phyloP scores from a whole-genome alignment of 2,888 invertebrate species.

The Hoplodrina ambigua region DNA sequence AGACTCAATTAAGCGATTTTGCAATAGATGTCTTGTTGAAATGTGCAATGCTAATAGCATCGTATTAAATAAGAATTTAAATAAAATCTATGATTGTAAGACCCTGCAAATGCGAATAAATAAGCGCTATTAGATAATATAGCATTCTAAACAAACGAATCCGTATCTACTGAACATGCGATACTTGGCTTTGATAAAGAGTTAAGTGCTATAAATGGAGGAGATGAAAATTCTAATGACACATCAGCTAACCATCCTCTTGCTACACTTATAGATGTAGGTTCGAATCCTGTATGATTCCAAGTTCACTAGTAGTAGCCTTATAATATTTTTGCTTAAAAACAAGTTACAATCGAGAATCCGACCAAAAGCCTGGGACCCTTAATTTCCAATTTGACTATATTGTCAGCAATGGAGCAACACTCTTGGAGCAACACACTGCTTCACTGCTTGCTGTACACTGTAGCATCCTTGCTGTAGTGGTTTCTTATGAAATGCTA shows the following conservation, averaged over 20 bases:
- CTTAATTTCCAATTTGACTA: background rate
- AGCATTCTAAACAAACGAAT: background rate
- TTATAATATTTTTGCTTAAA: background rate
- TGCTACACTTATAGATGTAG: background rate
- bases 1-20: no score
- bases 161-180: background rate
- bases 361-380: no score
- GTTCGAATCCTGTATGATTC: constrained; percentile 1
- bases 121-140: background rate
- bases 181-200: no score
- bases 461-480: no score
- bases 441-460: no score
- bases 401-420: background rate
- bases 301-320: background rate
- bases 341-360: background rate
- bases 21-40: no score
- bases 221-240: no score
- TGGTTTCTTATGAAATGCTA: no score
- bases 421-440: background rate
- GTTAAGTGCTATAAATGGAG: no score
- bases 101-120: no score
- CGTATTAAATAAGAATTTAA: background rate
- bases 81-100: no score
- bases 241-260: no score
- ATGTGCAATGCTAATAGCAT: background rate